These are phyloP conservation scores for Drosophila algonquin DNA, from an alignment of 2,888 invertebrate genomes.

Conservation along the genomic window DNA sequence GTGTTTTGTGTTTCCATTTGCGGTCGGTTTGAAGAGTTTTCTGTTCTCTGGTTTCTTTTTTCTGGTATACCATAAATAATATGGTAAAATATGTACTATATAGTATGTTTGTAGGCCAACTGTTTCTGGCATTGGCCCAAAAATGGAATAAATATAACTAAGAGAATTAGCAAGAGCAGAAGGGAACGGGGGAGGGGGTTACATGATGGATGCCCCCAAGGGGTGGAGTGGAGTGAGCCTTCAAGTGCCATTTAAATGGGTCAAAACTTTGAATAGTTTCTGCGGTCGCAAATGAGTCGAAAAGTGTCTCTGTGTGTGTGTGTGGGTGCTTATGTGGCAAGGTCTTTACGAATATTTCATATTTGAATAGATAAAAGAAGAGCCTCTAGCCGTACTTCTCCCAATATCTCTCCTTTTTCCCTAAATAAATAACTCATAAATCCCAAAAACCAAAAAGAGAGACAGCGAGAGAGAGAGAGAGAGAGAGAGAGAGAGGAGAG, in stretches of 20 bases:
- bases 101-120: slow-evolving; percentile 35
- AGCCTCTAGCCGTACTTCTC: not conserved
- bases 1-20: slow-evolving; percentile 4
- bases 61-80: slow-evolving; percentile 61
- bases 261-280: slow-evolving; percentile 5
- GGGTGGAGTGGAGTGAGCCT: not conserved
- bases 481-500: slow-evolving; percentile 3
- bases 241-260: slow-evolving; percentile 21
- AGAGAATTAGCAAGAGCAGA: slow-evolving; percentile 45
- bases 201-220: slow-evolving; percentile 8
- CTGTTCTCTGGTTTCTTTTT: slow-evolving; percentile 13
- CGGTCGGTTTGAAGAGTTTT: slow-evolving; percentile 33
- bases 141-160: slow-evolving; percentile 43
- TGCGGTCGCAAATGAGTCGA: not conserved
- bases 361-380: not conserved
- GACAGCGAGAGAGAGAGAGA: not conserved
- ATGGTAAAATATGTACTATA: slow-evolving; percentile 53
- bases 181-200: too few relatives aligned
- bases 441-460: not conserved
- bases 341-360: too few relatives aligned
- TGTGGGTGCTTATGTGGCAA: not conserved
- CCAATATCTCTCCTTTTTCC: not conserved
- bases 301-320: not conserved
- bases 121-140: slow-evolving; percentile 54
- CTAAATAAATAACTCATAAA: not conserved